phyloP scores from a whole-genome alignment of 2,888 invertebrate species.

The Drosophila eohydei region DNA sequence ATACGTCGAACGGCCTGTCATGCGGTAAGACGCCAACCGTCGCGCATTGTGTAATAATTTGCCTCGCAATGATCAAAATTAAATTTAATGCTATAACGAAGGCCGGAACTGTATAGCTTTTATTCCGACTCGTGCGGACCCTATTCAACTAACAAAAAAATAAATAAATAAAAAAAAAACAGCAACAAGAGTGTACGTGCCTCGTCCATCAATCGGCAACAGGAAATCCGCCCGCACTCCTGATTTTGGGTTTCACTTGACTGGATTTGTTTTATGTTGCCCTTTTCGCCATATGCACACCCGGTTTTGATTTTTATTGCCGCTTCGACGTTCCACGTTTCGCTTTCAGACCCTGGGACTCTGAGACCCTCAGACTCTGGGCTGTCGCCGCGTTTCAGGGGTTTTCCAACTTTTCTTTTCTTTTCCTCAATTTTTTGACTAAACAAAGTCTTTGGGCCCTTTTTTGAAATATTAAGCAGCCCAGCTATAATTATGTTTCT shows the following conservation, averaged over 20 bases:
- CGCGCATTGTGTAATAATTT: slow-evolving; percentile 62
- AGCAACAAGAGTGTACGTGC: background rate
- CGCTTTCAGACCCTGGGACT: slow-evolving; percentile 10
- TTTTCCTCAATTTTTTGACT: slow-evolving; percentile 8
- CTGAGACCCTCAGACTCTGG: slow-evolving; percentile 1
- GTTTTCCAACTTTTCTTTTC: slow-evolving; percentile 23
- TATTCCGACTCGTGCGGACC: slow-evolving; percentile 9
- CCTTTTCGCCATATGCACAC: slow-evolving; percentile 53
- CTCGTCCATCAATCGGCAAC: slow-evolving; percentile 10
- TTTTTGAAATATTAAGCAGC: slow-evolving; percentile 41
- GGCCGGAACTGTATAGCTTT: background rate
- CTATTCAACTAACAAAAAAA: slow-evolving; percentile 3
- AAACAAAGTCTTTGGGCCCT: background rate
- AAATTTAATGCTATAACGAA: slow-evolving; percentile 18
- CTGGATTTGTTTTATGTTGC: slow-evolving; percentile 55
- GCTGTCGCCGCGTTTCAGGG: slow-evolving; percentile 9
- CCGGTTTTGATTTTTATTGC: slow-evolving; percentile 69
- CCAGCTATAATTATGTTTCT: slow-evolving; percentile 14
- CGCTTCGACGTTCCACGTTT: slow-evolving; percentile 22
- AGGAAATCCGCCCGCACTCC: slow-evolving; percentile 15
- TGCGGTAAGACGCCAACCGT: slow-evolving; percentile 33
- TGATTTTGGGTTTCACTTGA: slow-evolving; percentile 45
- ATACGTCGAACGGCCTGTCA: background rate
- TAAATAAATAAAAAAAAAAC: background rate
- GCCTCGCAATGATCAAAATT: slow-evolving; percentile 40